Conservation (phyloP, 2,797 vertebrate genomes). For the Sebastes kiyomatsui region DNA sequence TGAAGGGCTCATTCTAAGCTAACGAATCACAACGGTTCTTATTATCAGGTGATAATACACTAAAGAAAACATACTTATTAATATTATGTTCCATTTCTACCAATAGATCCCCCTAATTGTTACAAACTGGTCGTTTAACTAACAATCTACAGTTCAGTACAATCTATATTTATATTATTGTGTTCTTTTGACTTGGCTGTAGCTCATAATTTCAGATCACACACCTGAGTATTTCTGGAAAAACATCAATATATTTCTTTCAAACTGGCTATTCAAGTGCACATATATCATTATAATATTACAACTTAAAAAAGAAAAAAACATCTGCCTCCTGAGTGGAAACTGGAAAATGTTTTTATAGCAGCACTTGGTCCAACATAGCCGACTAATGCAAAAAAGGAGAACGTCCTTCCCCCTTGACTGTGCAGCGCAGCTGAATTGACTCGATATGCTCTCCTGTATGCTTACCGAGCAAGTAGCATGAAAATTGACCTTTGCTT, state of each 20-base stretch:
- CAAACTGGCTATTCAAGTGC: not conserved
- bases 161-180: not conserved
- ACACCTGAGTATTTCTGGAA: slow-evolving; percentile 10
- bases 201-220: slow-evolving; percentile 7
- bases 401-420: slow-evolving; percentile 59
- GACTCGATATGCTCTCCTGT: slow-evolving; percentile 71
- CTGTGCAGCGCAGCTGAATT: slow-evolving; percentile 62
- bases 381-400: slow-evolving; percentile 38
- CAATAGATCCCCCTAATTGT: no score
- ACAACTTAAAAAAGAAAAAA: slow-evolving; percentile 40
- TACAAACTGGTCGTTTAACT: not conserved
- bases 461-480: slow-evolving; percentile 76
- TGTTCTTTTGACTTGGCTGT: not conserved
- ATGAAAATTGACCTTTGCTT: slow-evolving; percentile 83
- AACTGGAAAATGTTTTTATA: slow-evolving; percentile 56
- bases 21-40: no score
- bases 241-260: slow-evolving; percentile 19
- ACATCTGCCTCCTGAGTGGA: slow-evolving; percentile 29
- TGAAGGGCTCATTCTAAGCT: no score
- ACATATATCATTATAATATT: slow-evolving; percentile 23
- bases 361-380: slow-evolving; percentile 46
- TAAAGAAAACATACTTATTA: no score
- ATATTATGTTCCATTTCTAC: no score
- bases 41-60: no score
- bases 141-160: not conserved